Evolutionary conservation across 2,113 vertebrate genomes (phyloP).

Genomic region (Acanthochromis polyacanthus): DNA sequence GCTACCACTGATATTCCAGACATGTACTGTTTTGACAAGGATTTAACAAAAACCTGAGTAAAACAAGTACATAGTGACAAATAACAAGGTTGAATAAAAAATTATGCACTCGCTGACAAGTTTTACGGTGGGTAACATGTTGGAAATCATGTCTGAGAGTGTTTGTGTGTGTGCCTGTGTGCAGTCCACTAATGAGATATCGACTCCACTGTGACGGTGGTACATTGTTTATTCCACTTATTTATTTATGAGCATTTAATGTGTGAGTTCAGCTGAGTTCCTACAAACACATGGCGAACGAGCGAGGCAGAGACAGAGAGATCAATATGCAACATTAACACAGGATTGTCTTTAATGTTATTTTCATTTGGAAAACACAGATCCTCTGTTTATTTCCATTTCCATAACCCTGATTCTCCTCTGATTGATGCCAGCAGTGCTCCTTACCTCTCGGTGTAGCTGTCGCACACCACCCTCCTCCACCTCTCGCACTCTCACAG

Average conservation of each 20-base stretch:
- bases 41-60: not conserved
- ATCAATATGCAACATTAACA: constrained; percentile 94
- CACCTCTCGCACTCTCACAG: constrained; percentile 18
- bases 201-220: constrained; percentile 84
- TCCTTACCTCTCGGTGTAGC: constrained; percentile 30
- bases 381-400: constrained; percentile 69
- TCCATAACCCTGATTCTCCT: constrained; percentile 51
- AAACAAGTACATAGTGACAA: not conserved
- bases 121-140: constrained; percentile 18
- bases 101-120: constrained; percentile 4
- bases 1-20: not conserved
- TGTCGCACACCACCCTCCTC: constrained; percentile 15
- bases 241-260: constrained; percentile 94
- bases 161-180: constrained; percentile 29
- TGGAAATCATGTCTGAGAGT: constrained; percentile 22
- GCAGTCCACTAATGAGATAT: constrained; percentile 89
- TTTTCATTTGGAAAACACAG: constrained; percentile 80
- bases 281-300: constrained; percentile 58
- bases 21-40: constrained; percentile 2
- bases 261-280: constrained; percentile 90
- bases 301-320: constrained; percentile 57
- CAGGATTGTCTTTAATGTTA: constrained; percentile 87
- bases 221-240: constrained; percentile 90
- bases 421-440: constrained; percentile 72
- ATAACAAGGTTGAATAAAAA: constrained; percentile 31